Evolutionary conservation across 53 echinoderm and acorn worm species (phyloP).

Genomic region (Holothuria leucospilota): DNA sequence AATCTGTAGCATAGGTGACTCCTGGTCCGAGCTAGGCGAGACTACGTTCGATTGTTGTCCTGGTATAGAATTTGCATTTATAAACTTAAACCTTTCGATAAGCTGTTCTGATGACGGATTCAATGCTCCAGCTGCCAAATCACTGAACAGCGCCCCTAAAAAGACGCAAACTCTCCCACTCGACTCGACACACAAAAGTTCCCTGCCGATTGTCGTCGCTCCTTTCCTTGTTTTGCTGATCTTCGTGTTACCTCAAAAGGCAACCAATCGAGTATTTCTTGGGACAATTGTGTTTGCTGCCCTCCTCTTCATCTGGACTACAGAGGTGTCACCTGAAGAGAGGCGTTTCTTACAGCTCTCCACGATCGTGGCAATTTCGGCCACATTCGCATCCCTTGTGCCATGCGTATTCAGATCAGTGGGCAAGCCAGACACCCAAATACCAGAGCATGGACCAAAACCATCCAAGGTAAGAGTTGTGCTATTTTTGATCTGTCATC

Average conservation of each 20-base stretch:
- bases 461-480: background rate
- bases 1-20: background rate
- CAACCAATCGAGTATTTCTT: conserved; percentile 25
- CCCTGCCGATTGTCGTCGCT: conserved; percentile 2
- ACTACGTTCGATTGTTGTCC: conserved; percentile 7
- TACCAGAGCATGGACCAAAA: background rate
- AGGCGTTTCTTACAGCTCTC: conserved; percentile 7
- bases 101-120: background rate
- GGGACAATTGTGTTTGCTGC: background rate
- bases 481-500: no score
- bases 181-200: background rate
- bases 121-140: no score
- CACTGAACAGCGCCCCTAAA: no score
- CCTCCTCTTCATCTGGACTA: conserved; percentile 12
- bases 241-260: conserved; percentile 12
- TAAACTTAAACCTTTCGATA: background rate
- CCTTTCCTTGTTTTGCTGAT: conserved; percentile 27
- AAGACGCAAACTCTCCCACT: background rate
- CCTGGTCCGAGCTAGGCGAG: background rate
- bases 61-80: background rate
- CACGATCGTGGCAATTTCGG: background rate
- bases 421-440: background rate
- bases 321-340: background rate
- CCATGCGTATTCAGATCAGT: background rate
- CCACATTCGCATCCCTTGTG: conserved; percentile 7